Conservation (phyloP, 1,140 invertebrate genomes). For the Potamilus streckersoni region DNA sequence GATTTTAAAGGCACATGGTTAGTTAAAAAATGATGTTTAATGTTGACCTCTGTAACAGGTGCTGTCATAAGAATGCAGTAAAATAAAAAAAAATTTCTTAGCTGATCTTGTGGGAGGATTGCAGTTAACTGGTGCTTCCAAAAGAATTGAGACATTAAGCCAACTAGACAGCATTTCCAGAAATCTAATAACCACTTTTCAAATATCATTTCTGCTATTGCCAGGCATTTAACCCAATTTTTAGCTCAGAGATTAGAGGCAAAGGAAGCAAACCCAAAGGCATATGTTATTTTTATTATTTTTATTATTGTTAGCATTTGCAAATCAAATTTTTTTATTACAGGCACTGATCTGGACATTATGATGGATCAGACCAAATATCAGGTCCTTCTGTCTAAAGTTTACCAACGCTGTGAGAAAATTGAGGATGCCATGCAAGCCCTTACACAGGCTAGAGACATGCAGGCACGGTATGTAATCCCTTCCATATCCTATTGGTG, state of each 20-base stretch:
- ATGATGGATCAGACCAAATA: conserved; percentile 76
- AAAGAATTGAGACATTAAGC: too few relatives aligned
- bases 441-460: conserved; percentile 67
- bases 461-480: conserved; percentile 62
- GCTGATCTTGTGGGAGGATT: too few relatives aligned
- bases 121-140: too few relatives aligned
- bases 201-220: background rate
- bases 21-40: too few relatives aligned
- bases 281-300: background rate
- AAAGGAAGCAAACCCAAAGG: background rate
- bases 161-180: too few relatives aligned
- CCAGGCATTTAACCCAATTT: background rate
- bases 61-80: too few relatives aligned
- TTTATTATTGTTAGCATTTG: too few relatives aligned
- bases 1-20: too few relatives aligned
- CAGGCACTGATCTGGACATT: conserved; percentile 63
- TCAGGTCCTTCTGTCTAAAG: conserved; percentile 76
- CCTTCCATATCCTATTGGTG: too few relatives aligned
- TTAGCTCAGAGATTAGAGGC: background rate
- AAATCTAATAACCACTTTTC: too few relatives aligned
- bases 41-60: too few relatives aligned
- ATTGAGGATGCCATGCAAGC: conserved; percentile 60
- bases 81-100: too few relatives aligned
- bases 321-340: background rate
- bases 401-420: conserved; percentile 73